phyloP scores from a whole-genome alignment of 2,888 invertebrate species.

The Eupithecia vulgata region DNA sequence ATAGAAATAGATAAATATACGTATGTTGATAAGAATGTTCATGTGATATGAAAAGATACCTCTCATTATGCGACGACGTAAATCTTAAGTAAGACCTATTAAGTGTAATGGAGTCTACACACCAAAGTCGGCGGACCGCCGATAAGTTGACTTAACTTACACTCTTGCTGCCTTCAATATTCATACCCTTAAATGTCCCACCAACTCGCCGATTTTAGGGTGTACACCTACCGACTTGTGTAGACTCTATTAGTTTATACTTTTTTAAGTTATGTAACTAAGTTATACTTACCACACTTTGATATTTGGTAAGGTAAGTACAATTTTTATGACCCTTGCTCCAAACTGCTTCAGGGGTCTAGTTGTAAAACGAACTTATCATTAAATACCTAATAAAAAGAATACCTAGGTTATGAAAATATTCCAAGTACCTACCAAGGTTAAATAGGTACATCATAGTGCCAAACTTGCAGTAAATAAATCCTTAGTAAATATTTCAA shows the following conservation, averaged over 20 bases:
- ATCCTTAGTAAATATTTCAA: neutral
- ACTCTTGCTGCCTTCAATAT: neutral
- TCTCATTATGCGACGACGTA: no score
- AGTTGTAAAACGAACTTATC: neutral
- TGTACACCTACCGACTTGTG: neutral
- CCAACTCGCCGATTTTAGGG: neutral
- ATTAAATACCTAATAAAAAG: neutral
- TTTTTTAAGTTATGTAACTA: neutral
- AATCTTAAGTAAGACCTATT: neutral
- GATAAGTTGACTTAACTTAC: neutral
- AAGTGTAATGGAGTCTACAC: neutral
- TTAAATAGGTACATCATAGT: neutral
- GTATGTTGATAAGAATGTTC: neutral
- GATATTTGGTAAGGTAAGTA: no score
- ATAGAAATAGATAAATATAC: neutral
- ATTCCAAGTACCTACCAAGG: neutral
- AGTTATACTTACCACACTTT: neutral
- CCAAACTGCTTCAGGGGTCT: neutral
- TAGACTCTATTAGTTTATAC: neutral
- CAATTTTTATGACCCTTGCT: neutral
- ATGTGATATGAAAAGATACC: no score
- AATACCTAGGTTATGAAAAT: neutral
- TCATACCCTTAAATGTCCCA: no score
- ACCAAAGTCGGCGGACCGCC: neutral
- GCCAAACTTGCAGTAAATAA: neutral